Percentiles rank a stretch among this genome's conserved stretches.
Conservation (phyloP, 2,113 vertebrate genomes). For the Microtus pennsylvanicus region DNA sequence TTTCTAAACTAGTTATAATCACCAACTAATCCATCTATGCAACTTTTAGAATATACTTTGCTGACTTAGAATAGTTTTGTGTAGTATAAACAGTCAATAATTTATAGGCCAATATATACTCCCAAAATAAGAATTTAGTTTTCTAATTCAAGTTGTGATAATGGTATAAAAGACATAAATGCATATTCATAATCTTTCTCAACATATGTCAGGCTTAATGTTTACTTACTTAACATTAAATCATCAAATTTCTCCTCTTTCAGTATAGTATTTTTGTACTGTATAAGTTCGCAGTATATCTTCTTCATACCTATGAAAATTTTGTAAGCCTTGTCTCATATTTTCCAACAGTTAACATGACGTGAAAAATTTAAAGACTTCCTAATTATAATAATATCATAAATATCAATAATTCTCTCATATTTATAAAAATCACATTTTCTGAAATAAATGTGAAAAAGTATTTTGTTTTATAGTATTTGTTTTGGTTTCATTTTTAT, state of each 20-base stretch:
- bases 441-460: neutral
- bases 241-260: neutral
- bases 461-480: neutral
- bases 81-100: neutral
- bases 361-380: neutral
- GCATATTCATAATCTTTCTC: neutral
- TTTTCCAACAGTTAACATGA: neutral
- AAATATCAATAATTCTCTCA: neutral
- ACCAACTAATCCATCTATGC: neutral
- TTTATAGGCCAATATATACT: neutral
- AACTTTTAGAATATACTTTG: neutral
- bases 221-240: neutral
- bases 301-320: neutral
- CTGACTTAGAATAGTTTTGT: neutral
- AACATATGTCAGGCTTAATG: neutral
- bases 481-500: neutral
- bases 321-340: neutral
- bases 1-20: neutral
- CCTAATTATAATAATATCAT: neutral
- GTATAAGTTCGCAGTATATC: neutral
- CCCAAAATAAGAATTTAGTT: neutral
- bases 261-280: neutral
- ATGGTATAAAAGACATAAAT: neutral
- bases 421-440: slow-evolving; percentile 10
- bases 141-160: neutral